Conservation (phyloP, 2,113 vertebrate species). For the Perca flavescens region DNA sequence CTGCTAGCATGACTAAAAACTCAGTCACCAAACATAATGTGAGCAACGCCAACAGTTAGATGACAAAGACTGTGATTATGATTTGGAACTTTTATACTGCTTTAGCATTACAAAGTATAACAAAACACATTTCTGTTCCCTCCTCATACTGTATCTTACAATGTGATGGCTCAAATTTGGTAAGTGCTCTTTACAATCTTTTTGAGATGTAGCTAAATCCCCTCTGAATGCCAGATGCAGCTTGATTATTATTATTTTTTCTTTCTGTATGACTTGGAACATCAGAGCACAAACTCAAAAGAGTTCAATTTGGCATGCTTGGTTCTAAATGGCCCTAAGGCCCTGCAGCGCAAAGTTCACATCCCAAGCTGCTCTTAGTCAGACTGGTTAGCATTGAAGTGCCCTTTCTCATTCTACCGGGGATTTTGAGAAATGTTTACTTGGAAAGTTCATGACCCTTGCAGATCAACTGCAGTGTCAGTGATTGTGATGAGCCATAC, state of each 20-base stretch:
- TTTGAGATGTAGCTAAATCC: slow-evolving; percentile 12
- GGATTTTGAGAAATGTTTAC: slow-evolving; percentile 80
- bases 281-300: slow-evolving; percentile 53
- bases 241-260: slow-evolving; percentile 2
- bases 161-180: not conserved
- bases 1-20: not conserved
- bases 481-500: slow-evolving; percentile 32
- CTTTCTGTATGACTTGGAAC: slow-evolving; percentile 35
- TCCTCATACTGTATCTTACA: not conserved
- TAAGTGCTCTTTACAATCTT: not conserved
- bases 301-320: slow-evolving; percentile 64
- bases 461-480: slow-evolving; percentile 58
- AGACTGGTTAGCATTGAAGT: slow-evolving; percentile 69
- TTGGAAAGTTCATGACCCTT: slow-evolving; percentile 74
- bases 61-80: not conserved
- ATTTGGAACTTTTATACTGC: not conserved
- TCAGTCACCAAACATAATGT: not conserved
- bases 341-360: slow-evolving; percentile 72
- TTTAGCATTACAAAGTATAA: not conserved
- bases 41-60: not conserved
- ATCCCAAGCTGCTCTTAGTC: slow-evolving; percentile 66
- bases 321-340: slow-evolving; percentile 55
- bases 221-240: slow-evolving; percentile 33
- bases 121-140: not conserved
- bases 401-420: slow-evolving; percentile 72